phyloP scores from a whole-genome alignment of 2,113 vertebrate genomes.

The Chionodraco myersi region DNA sequence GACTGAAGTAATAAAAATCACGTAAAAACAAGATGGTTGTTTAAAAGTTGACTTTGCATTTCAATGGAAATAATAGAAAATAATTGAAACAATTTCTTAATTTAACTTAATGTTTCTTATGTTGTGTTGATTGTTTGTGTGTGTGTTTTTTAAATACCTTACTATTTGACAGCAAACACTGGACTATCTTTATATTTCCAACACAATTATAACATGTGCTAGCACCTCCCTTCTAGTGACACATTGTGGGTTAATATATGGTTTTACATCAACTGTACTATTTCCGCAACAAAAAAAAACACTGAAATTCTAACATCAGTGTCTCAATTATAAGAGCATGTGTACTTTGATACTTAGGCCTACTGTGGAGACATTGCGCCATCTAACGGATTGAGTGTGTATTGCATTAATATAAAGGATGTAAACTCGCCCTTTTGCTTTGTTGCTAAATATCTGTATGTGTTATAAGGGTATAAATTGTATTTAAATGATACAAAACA shows the following conservation, averaged over 20 bases:
- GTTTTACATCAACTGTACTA: background rate
- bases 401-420: slow-evolving; percentile 18
- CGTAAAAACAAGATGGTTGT: background rate
- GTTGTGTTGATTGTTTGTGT: background rate
- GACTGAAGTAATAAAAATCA: background rate
- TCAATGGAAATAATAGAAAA: background rate
- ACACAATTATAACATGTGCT: background rate
- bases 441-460: background rate
- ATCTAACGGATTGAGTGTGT: slow-evolving; percentile 46
- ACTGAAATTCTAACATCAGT: background rate
- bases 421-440: rapidly evolving
- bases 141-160: background rate
- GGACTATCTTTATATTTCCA: background rate
- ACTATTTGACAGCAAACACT: background rate
- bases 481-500: background rate
- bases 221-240: background rate
- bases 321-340: background rate
- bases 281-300: background rate
- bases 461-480: background rate
- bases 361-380: slow-evolving; percentile 43
- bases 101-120: background rate
- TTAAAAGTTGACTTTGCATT: background rate
- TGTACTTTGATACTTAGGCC: background rate
- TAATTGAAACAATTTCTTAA: background rate
- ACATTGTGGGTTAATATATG: background rate